Evolutionary conservation across 2,797 vertebrate species (phyloP).

Genomic region (Bryconaethiops microstoma): DNA sequence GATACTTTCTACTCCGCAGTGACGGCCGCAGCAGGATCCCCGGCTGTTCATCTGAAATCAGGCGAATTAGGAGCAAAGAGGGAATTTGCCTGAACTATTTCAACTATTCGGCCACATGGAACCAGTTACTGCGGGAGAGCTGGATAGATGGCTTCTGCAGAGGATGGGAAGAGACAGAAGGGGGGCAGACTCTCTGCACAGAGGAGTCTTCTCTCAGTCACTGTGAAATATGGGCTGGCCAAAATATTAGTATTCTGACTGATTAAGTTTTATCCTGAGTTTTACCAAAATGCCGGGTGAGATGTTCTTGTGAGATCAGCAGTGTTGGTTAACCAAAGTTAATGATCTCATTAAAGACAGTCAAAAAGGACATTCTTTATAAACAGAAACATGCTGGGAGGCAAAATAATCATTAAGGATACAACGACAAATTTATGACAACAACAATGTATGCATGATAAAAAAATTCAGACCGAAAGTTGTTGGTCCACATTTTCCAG

Average conservation of each 20-base stretch:
- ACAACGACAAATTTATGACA: not conserved
- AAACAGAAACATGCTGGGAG: not conserved
- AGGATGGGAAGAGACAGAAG: conserved; percentile 37
- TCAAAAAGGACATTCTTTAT: no score
- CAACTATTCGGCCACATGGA: conserved; percentile 67
- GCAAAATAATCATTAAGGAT: not conserved
- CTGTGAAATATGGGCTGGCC: conserved; percentile 34
- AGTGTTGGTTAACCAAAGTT: conserved; percentile 29
- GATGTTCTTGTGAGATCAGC: not conserved
- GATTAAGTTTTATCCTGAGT: conserved; percentile 10
- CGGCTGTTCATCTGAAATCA: conserved; percentile 59
- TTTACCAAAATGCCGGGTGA: conserved; percentile 10
- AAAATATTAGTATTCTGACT: conserved; percentile 32
- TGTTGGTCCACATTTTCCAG: not conserved
- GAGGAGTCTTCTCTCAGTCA: conserved; percentile 27
- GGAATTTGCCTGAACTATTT: conserved; percentile 63
- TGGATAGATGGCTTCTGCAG: conserved; percentile 59
- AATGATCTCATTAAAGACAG: not conserved
- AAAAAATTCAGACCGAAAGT: not conserved
- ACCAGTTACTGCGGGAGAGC: conserved; percentile 57
- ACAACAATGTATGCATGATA: no score
- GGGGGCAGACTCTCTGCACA: conserved; percentile 1
- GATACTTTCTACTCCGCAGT: conserved; percentile 45
- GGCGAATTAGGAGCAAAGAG: conserved; percentile 64
- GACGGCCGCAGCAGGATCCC: conserved; percentile 49